Evolutionary conservation across 2,797 vertebrate species (phyloP), one percentile per base, ranked within the genome.

Genomic region (Carapus acus): DNA sequence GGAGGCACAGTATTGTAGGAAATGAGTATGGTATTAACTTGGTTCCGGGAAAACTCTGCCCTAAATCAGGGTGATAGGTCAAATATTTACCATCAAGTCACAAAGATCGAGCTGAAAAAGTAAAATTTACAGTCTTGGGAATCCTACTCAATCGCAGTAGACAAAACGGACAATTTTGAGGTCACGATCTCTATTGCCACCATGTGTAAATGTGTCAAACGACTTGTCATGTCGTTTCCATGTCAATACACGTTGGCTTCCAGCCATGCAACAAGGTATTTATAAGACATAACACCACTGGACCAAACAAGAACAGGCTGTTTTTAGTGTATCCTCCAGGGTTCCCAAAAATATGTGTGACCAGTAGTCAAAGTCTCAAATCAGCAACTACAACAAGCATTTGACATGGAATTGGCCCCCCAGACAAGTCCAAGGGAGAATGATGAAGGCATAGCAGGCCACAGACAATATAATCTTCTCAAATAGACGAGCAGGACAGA

Each of bases 391-490:
- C 54, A 59, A 42, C 69, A 57, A 44, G 55, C 31, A 67, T 65
- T 19, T 76, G 69, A 66, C 62, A 43, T 46, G 41, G 56, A 57
- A 36, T 49, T n/a, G 56, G 67, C 53, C 55, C 45, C 45, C 20
- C 45, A 65, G 60, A 51, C 56, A 70, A 22, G 43, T 62, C 70
- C 76, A 58, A 47, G 57, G 62, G 62, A 65, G 67, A 44, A 62
- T 63, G 67, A 74, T 70, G 60, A 55, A 74, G 67, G 66, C 39
- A 52, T n/a, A n/a, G n/a, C n/a, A 49, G 24, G 33, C 8, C n/a
- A 21, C 31, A 47, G 45, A 19, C 39, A 13, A 49, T 2, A 24
- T 56, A 49, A 19, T 40, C n/a, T 16, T 15, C 21, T 49, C 54
- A 69, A 15, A 38, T 44, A 53, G 58, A 75, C 63, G 67, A 49